These are phyloP conservation scores for Brachionus koreanus DNA, from an alignment of 1,140 invertebrate species.

Conservation along the genomic window DNA sequence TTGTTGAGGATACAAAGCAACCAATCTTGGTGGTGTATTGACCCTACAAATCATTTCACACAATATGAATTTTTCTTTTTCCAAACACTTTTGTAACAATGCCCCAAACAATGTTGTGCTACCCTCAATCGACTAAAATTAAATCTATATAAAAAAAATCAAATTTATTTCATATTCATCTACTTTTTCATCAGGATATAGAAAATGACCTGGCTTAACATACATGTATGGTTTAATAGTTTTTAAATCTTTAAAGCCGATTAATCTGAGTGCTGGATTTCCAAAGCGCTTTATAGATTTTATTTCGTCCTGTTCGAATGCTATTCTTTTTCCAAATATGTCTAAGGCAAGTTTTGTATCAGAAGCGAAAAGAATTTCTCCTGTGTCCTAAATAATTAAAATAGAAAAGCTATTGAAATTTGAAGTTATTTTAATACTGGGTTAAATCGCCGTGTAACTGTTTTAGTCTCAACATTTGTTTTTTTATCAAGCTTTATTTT, in stretches of 20 bases:
- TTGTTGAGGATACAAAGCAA: slow-evolving; percentile 60
- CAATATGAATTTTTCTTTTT: slow-evolving; percentile 57
- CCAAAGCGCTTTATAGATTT: slow-evolving; percentile 57
- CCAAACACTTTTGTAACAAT: slow-evolving; percentile 59
- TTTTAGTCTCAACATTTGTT: slow-evolving; percentile 60
- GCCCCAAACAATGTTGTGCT: slow-evolving; percentile 60
- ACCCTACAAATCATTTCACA: slow-evolving; percentile 58
- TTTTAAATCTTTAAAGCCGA: slow-evolving; percentile 60
- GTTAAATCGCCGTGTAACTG: slow-evolving; percentile 50
- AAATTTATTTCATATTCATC: not conserved
- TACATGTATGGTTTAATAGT: slow-evolving; percentile 58
- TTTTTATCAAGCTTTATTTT: slow-evolving; percentile 58
- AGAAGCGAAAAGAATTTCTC: slow-evolving; percentile 59
- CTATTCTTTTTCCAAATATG: slow-evolving; percentile 56
- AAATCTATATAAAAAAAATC: not conserved
- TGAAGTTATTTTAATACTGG: slow-evolving; percentile 27
- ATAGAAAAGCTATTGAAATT: not conserved
- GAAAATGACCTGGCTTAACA: slow-evolving; percentile 59
- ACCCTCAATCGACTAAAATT: slow-evolving; percentile 54
- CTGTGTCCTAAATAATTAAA: slow-evolving; percentile 56
- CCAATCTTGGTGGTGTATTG: slow-evolving; percentile 58
- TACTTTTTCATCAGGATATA: slow-evolving; percentile 62
- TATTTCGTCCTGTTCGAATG: slow-evolving; percentile 60
- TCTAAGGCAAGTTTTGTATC: slow-evolving; percentile 59
- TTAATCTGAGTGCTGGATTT: slow-evolving; percentile 57